Base-by-base conservation (phyloP, 2,888 invertebrate genomes). In the Lithophane semibrunnea region DNA sequence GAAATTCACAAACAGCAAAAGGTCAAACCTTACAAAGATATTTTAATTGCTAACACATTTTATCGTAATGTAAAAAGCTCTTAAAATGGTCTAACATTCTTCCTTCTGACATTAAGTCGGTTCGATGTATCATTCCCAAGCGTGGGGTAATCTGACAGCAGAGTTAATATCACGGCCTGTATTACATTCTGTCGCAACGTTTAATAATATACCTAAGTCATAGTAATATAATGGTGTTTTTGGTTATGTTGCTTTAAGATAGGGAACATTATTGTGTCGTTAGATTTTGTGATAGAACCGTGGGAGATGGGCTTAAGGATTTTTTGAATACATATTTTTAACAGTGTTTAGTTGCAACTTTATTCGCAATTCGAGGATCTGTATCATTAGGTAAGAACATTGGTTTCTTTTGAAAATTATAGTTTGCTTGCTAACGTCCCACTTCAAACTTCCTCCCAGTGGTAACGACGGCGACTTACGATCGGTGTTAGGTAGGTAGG, bases 141-240 rank as follows among this genome's bases (percentile, higher is more conserved):
- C 60, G 66, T 83, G 75, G 69, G 61, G 69, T 77, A 79, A 79
- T 79, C 58, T 68, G 56, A 42, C 44, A 63, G 44, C 24, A 13
- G 44, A 65, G 69, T 70, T 58, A 79, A 75, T 82, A 79, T 54
- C 73, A 74, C 7, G 73, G 76, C 52, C 64, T 10, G 52, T 44
- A 79, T 76, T 75, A 75, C 66, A 71, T 7, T 67, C 60, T 83
- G 76, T 73, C n/a, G 83, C 76, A 83, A 83, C 49, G n/a, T 65
- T 65, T 76, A 76, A 83, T 83, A 75, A 83, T 69, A 65, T 73
- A 67, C 58, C 63, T 37, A 73, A 56, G 61, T 61, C 65, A 79
- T 74, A 37, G 60, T 16, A 44, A 58, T 83, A 83, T 76, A 72
- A 80, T 76, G 76, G 83, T 72, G 83, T 76, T 83, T 83, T 83